Conservation (phyloP, 1,140 invertebrate genomes). For the Chironomus tepperi region DNA sequence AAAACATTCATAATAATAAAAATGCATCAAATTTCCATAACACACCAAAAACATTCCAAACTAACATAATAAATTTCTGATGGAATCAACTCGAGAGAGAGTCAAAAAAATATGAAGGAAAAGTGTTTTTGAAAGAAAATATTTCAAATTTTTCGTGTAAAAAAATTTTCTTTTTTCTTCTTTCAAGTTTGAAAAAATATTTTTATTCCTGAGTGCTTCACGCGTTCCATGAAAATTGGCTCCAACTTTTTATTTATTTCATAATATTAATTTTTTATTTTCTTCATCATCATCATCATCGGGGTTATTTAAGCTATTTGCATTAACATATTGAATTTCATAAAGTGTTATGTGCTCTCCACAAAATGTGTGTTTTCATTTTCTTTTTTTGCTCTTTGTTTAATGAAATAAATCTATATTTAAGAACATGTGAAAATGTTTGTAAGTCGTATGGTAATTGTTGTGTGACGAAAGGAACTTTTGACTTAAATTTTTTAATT, state of each 20-base stretch:
- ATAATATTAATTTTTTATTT: background rate
- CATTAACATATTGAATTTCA: conserved; percentile 23
- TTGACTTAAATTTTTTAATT: background rate
- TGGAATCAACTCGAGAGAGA: too few relatives aligned
- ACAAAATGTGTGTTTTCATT: background rate
- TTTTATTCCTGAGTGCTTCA: conserved; percentile 6
- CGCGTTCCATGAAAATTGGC: conserved; percentile 2
- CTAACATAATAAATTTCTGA: too few relatives aligned
- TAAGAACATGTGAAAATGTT: background rate
- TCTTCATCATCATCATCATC: background rate
- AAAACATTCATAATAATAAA: too few relatives aligned
- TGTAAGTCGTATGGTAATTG: background rate
- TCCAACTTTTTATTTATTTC: conserved; percentile 21
- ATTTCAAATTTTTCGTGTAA: too few relatives aligned
- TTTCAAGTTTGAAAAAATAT: background rate
- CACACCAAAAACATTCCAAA: too few relatives aligned
- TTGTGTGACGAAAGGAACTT: background rate
- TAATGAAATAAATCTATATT: conserved; percentile 15
- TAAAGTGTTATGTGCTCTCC: conserved; percentile 6
- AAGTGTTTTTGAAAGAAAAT: too few relatives aligned
- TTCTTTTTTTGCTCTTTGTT: background rate
- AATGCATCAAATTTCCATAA: too few relatives aligned
- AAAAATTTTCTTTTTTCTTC: background rate
- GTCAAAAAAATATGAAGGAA: too few relatives aligned
- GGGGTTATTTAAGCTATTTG: conserved; percentile 4